Evolutionary conservation across 1,140 invertebrate species (phyloP), one percentile per base, ranked within the genome.

Genomic region (Steinernema feltiae): DNA sequence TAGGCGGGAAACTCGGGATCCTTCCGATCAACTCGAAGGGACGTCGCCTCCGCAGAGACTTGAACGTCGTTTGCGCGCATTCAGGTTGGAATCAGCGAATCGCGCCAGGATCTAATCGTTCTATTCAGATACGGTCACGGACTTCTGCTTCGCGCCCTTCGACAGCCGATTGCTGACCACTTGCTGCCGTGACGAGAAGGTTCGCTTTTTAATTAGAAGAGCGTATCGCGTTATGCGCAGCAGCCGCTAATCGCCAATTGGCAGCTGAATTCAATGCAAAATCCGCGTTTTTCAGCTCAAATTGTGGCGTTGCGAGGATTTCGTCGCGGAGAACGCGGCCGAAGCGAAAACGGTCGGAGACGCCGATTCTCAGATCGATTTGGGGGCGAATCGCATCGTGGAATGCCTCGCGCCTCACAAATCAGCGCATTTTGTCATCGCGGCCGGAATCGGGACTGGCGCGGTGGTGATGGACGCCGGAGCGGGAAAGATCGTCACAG

Each of bases 121-220:
- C 0, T 80, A 78, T 84, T 48, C 82, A 88, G 87, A 87, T 75
- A 83, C 84, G 83, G 84, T 88, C 1, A 82, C 82, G 35, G 88
- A 88, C 76, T 86, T 88, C 79, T 82, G 85, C 48, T 88, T 88
- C 73, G 83, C 84, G 73, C 87, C 87, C 70, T 87, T 87, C 80
- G 83, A 87, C 76, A 83, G 86, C 70, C 80, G 83, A 63, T 76
- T 87, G 2, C 77, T 88, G 53, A 84, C 86, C 17, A 87, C 87
- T 31, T 86, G 86, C 31, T 84, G 85, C 30, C 79, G 82, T 73
- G 87, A 88, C 75, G 81, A 81, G 18, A 81, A 81, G 30, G 87
- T 87, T 80, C 82, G n/a, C 21, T 48, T 27, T 63, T 63, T 63
- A 63, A 63, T 63, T 63, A 27, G 53, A 7, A 63, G 24, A 27